Conservation (phyloP, 2,797 vertebrate genomes). For the Synanceia verrucosa region DNA sequence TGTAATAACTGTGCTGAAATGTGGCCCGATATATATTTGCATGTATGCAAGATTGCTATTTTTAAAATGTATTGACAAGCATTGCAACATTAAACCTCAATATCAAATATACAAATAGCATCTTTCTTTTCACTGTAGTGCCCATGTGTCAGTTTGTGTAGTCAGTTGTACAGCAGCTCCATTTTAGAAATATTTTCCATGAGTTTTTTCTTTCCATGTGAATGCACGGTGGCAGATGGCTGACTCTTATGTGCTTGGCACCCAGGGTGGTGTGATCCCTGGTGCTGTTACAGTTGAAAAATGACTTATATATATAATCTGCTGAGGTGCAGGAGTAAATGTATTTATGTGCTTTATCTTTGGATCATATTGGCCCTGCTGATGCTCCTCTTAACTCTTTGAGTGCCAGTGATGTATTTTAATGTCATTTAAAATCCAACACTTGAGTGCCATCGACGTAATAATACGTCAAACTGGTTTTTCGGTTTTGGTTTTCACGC, state of each 20-base stretch:
- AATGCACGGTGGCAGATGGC: slow-evolving; percentile 19
- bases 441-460: too few species aligned
- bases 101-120: too few species aligned
- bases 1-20: not conserved
- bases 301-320: slow-evolving; percentile 1
- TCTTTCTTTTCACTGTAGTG: not conserved
- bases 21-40: not conserved
- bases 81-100: too few species aligned
- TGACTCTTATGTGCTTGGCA: slow-evolving; percentile 1
- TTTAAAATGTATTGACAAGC: not conserved
- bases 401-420: too few species aligned
- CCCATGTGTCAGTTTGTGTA: slow-evolving; percentile 2
- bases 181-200: not conserved
- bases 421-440: too few species aligned
- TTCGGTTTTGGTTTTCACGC: too few species aligned
- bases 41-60: not conserved
- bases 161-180: not conserved
- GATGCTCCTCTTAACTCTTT: not conserved
- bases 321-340: not conserved
- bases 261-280: slow-evolving; percentile 1
- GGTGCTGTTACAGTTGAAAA: not conserved
- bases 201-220: not conserved
- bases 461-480: too few species aligned
- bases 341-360: not conserved
- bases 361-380: not conserved